A percentile compares a stretch with the other conserved stretches of the same genome.
phyloP scores from a whole-genome alignment of 2,113 vertebrate genomes.

The Setophaga petechia region DNA sequence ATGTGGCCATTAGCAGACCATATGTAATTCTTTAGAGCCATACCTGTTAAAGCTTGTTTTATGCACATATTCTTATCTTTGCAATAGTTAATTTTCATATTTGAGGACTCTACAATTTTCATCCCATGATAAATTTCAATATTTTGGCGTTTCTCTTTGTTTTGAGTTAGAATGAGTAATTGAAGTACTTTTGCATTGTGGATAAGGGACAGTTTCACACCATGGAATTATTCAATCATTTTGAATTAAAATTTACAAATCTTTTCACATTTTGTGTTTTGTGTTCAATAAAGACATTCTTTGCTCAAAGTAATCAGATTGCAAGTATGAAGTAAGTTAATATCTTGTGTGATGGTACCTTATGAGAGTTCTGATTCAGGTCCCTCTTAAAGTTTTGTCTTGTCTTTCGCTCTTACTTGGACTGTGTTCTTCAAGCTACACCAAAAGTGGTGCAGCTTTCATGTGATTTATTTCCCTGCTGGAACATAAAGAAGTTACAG shows the following conservation, averaged over 20 bases:
- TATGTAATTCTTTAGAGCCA: not conserved
- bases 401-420: not conserved
- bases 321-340: not conserved
- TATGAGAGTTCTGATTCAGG: not conserved
- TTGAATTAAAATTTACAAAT: not conserved
- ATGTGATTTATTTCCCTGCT: not conserved
- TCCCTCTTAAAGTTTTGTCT: not conserved
- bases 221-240: not conserved
- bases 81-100: not conserved
- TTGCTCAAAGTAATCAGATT: not conserved
- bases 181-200: not conserved
- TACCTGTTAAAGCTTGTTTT: not conserved
- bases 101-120: not conserved
- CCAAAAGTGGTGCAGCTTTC: not conserved
- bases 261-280: not conserved
- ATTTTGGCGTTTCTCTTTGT: not conserved
- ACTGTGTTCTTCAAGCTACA: not conserved
- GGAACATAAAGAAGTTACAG: not conserved
- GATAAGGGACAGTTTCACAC: not conserved
- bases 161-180: not conserved
- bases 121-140: not conserved
- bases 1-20: not conserved
- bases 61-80: not conserved
- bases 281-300: not conserved
- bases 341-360: not conserved